phyloP scores from a whole-genome alignment of 2,797 vertebrate genomes.

The Ptychadena robeensis region DNA sequence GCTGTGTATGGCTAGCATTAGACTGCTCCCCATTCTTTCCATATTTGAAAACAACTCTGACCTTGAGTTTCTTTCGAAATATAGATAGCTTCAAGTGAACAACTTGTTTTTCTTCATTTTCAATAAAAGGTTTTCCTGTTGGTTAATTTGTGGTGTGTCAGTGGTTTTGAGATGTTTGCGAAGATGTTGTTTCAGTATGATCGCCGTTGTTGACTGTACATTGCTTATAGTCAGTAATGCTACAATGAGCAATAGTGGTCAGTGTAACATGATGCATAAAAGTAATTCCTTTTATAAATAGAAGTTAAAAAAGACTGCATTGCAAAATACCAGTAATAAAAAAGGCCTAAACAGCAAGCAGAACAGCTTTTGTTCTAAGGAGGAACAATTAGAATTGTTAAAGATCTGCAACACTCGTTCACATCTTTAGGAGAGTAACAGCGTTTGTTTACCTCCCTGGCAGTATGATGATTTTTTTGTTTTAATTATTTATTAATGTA shows the following conservation, averaged over 20 bases:
- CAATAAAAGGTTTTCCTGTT: constrained; percentile 8
- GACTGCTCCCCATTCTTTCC: too few relatives aligned
- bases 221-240: not conserved
- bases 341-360: not conserved
- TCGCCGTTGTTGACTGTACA: not conserved
- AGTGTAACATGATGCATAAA: not conserved
- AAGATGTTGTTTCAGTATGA: not conserved
- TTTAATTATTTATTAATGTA: too few relatives aligned
- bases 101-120: not conserved
- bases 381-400: too few relatives aligned
- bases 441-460: too few relatives aligned
- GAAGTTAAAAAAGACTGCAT: not conserved
- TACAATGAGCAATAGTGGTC: not conserved
- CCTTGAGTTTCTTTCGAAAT: not conserved
- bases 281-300: not conserved
- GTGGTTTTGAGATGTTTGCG: constrained; percentile 2
- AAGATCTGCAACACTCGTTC: too few relatives aligned
- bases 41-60: not conserved
- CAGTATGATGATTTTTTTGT: too few relatives aligned
- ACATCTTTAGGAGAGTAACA: too few relatives aligned
- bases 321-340: not conserved
- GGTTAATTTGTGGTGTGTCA: constrained; percentile 8
- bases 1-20: too few relatives aligned
- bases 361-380: too few relatives aligned
- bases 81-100: not conserved